Conservation (phyloP, 2,113 vertebrate genomes). For the Amia ocellicauda region DNA sequence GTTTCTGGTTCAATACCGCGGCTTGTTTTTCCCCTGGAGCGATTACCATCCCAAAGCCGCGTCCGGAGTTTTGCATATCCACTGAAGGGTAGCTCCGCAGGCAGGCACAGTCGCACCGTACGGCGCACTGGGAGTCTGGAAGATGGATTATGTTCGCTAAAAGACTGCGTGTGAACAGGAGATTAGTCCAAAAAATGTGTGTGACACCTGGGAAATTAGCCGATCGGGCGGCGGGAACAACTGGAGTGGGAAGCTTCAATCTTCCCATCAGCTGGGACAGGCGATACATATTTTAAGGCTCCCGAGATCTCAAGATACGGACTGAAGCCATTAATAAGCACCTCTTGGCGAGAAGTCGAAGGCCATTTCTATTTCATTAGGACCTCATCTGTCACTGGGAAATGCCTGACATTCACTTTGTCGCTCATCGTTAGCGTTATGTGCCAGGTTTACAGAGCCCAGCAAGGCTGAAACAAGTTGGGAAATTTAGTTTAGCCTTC, state of each 20-base stretch:
- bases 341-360: slow-evolving; percentile 37
- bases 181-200: neutral
- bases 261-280: neutral
- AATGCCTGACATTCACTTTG: neutral
- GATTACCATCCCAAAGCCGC: too few relatives aligned
- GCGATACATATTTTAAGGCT: neutral
- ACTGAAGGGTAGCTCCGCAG: too few relatives aligned
- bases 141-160: neutral
- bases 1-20: neutral
- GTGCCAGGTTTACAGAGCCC: too few relatives aligned
- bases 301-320: neutral
- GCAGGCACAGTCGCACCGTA: too few relatives aligned
- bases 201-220: slow-evolving; percentile 66
- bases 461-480: too few relatives aligned
- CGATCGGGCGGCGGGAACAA: slow-evolving; percentile 28
- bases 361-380: slow-evolving; percentile 33
- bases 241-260: slow-evolving; percentile 21
- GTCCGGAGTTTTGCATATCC: too few relatives aligned
- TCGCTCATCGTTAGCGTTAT: too few relatives aligned
- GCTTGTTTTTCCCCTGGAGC: too few relatives aligned
- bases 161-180: neutral
- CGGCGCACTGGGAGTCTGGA: too few relatives aligned
- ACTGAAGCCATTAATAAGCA: slow-evolving; percentile 32
- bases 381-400: neutral
- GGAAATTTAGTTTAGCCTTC: too few relatives aligned